Conservation (phyloP, 2,797 vertebrate genomes). For the Muscicapa comitata region DNA sequence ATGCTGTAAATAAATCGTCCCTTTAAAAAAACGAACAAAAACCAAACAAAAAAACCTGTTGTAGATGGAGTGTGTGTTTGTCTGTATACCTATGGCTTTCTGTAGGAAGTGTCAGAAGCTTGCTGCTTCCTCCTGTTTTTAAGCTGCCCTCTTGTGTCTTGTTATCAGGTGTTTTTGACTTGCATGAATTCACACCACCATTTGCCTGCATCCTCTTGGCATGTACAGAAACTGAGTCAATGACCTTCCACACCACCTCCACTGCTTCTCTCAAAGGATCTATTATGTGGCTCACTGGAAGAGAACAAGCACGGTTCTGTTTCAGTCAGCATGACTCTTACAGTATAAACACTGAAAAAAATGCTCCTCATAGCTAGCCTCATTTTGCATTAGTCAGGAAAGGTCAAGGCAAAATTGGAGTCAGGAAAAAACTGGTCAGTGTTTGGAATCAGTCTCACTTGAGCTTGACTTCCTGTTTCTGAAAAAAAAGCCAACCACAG, state of each 20-base stretch:
- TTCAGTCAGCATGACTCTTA: slow-evolving; percentile 63
- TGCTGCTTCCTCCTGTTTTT: slow-evolving; percentile 9
- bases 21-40: neutral
- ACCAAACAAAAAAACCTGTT: neutral
- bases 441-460: slow-evolving; percentile 56
- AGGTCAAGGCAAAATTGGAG: slow-evolving; percentile 57
- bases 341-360: slow-evolving; percentile 41
- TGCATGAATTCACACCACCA: slow-evolving; percentile 2
- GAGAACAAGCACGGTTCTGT: slow-evolving; percentile 58
- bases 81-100: neutral
- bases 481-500: neutral
- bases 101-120: neutral
- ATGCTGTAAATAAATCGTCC: neutral
- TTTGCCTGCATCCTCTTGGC: slow-evolving; percentile 16
- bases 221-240: slow-evolving; percentile 28
- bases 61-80: neutral
- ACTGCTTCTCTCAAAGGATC: slow-evolving; percentile 59
- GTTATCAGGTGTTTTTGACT: slow-evolving; percentile 31
- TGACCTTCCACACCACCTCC: slow-evolving; percentile 56
- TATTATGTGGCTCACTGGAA: slow-evolving; percentile 56
- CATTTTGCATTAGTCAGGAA: slow-evolving; percentile 64
- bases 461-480: slow-evolving; percentile 47
- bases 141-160: slow-evolving; percentile 5
- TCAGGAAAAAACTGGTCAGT: slow-evolving; percentile 53
- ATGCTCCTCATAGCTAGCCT: neutral